Evolutionary conservation across 2,113 vertebrate genomes (phyloP).

Genomic region (Oophaga pumilio): DNA sequence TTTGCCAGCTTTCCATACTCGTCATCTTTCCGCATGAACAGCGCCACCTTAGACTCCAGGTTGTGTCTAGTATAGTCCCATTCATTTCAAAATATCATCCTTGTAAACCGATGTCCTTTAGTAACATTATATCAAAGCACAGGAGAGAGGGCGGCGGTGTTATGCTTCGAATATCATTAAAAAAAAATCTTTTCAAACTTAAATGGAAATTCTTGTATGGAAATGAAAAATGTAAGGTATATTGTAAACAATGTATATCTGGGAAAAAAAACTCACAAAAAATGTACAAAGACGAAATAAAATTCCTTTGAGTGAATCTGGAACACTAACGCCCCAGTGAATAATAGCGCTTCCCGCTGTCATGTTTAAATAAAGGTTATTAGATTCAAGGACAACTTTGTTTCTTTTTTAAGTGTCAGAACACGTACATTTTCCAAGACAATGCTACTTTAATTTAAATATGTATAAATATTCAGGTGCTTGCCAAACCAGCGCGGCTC

Average conservation of each 20-base stretch:
- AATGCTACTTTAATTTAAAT: constrained; percentile 77
- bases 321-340: constrained; percentile 68
- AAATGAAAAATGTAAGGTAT: constrained; percentile 14
- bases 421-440: constrained; percentile 74
- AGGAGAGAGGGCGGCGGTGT: not conserved
- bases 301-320: constrained; percentile 49
- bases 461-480: constrained; percentile 76
- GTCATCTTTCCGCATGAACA: not conserved
- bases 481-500: constrained; percentile 61
- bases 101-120: not conserved
- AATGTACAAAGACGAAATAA: constrained; percentile 37
- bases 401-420: constrained; percentile 69
- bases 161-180: not conserved
- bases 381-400: constrained; percentile 68
- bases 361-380: constrained; percentile 81
- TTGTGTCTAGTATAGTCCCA: not conserved
- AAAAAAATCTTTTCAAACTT: not conserved
- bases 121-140: not conserved
- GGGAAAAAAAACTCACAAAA: constrained; percentile 2
- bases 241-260: constrained; percentile 41
- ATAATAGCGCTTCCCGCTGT: constrained; percentile 80
- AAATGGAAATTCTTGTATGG: not conserved
- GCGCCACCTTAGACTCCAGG: not conserved
- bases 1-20: not conserved
- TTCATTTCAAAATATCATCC: not conserved